These are phyloP conservation scores for Scaptomyza parva DNA, from an alignment of 2,888 invertebrate species.

Conservation along the genomic window DNA sequence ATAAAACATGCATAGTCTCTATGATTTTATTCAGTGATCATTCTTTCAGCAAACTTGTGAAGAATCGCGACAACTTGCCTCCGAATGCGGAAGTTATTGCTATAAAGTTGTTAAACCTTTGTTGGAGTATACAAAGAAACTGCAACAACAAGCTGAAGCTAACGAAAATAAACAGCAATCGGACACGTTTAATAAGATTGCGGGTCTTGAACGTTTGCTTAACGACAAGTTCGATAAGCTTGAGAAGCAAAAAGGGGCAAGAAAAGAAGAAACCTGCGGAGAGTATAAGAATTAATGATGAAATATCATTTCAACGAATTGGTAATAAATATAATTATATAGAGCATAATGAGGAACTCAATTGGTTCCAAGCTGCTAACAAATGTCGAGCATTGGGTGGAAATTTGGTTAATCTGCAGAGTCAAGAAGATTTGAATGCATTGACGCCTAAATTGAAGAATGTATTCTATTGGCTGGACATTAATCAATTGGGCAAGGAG, in stretches of 20 bases:
- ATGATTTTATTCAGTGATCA: neutral
- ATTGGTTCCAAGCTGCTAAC: constrained; percentile 7
- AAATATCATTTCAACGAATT: neutral
- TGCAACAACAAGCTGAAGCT: neutral
- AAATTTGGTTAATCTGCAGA: constrained; percentile 8
- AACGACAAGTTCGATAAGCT: neutral
- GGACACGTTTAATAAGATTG: neutral
- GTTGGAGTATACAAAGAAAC: neutral
- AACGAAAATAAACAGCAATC: neutral
- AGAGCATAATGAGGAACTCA: neutral
- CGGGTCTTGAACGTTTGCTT: neutral
- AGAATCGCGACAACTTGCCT: neutral
- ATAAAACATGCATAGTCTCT: too few relatives aligned
- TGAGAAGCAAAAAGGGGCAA: neutral
- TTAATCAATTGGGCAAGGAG: neutral
- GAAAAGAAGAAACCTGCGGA: neutral
- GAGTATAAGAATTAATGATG: neutral
- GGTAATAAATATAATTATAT: constrained; percentile 18
- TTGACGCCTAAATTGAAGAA: neutral
- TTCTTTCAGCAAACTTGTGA: constrained; percentile 2
- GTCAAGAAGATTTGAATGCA: neutral
- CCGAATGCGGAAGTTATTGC: constrained; percentile 7
- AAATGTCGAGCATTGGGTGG: too few relatives aligned
- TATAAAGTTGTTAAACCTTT: constrained; percentile 4
- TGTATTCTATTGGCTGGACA: constrained; percentile 14